These are phyloP conservation scores for Delichon dasypus DNA, from an alignment of 2,797 vertebrate species.

Conservation along the genomic window DNA sequence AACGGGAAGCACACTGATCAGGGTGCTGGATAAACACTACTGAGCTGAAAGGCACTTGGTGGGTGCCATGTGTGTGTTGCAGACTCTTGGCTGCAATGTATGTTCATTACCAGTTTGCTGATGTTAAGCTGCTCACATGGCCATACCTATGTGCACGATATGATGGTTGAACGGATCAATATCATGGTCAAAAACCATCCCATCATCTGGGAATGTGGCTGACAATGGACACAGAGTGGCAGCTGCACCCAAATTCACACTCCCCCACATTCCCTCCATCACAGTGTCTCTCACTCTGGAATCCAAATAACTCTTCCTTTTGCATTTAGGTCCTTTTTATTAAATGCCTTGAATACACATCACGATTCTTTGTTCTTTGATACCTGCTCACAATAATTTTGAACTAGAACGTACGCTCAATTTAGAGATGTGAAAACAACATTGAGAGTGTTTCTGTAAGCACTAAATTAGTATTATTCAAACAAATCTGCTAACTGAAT, in stretches of 20 bases:
- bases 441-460: background rate
- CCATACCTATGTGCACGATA: rapidly evolving
- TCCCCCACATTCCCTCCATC: rapidly evolving
- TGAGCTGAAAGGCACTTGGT: background rate
- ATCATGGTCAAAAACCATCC: background rate
- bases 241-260: background rate
- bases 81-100: background rate
- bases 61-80: background rate
- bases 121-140: background rate
- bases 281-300: background rate
- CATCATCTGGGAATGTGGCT: no score
- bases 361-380: background rate
- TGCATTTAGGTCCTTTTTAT: background rate
- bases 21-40: background rate
- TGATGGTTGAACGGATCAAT: background rate
- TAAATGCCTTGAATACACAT: background rate
- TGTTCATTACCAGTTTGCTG: background rate
- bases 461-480: background rate
- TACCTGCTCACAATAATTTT: background rate
- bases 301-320: background rate
- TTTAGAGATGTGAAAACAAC: background rate
- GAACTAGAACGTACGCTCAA: background rate
- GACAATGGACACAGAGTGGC: background rate
- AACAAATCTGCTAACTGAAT: background rate
- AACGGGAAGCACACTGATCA: background rate